Percentiles rank a stretch among this genome's conserved stretches.
Conservation (phyloP, 2,113 vertebrate species). For the Ciconia stormi region DNA sequence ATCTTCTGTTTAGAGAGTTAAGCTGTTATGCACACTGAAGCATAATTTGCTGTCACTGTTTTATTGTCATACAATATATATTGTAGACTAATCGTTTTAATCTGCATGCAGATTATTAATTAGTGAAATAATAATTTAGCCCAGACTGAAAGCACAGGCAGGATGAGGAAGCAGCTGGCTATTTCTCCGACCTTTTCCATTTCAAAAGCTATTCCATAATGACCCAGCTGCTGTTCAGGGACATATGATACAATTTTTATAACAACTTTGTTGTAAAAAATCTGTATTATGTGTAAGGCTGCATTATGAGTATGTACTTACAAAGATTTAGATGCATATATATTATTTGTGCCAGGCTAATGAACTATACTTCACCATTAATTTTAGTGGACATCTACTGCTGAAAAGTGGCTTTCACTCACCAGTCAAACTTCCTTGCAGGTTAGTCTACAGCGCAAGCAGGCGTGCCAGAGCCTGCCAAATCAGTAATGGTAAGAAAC, state of each 20-base stretch:
- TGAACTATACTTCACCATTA: neutral
- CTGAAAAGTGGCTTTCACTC: neutral
- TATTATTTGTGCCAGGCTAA: neutral
- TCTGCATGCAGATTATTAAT: conserved; percentile 49
- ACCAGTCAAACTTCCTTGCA: neutral
- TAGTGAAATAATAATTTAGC: conserved; percentile 18
- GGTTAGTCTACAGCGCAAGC: neutral
- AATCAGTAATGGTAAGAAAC: neutral
- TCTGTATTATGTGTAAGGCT: neutral
- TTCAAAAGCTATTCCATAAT: conserved; percentile 31
- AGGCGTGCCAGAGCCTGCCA: neutral
- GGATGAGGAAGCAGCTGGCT: conserved; percentile 10
- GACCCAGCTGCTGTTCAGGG: conserved; percentile 47
- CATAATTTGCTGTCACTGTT: conserved; percentile 22
- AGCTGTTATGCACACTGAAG: conserved; percentile 36
- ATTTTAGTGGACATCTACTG: neutral
- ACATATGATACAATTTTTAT: neutral
- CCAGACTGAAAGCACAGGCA: neutral
- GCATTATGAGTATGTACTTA: neutral
- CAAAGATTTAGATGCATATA: neutral
- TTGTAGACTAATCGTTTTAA: conserved; percentile 16
- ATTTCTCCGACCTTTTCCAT: neutral
- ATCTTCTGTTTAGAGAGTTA: conserved; percentile 50
- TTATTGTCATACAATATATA: conserved; percentile 40
- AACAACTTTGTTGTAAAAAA: conserved; percentile 12